Conservation (phyloP, 2,888 invertebrate species). For the Zaprionus obscuricornis region DNA sequence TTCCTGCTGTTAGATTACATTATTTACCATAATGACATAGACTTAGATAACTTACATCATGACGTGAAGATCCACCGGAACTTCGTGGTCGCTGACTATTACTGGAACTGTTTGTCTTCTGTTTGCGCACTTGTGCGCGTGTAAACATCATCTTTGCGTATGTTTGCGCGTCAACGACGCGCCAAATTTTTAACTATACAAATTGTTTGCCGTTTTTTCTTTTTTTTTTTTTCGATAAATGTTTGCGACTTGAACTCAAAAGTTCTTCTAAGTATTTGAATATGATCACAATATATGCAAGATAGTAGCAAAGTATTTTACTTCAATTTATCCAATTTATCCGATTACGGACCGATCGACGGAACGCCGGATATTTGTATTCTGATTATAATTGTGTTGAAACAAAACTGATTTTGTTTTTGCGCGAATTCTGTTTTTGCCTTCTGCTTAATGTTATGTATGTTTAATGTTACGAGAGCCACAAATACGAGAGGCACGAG, state of each 20-base stretch:
- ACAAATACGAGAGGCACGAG: conserved; percentile 38
- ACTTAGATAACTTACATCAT: conserved; percentile 50
- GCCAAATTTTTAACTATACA: conserved; percentile 34
- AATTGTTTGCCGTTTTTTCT: conserved; percentile 41
- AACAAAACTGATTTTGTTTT: conserved; percentile 1
- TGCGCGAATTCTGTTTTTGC: conserved; percentile 3
- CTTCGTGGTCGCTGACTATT: conserved; percentile 77
- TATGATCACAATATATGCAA: too few species aligned
- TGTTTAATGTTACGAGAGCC: conserved; percentile 32
- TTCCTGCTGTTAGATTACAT: too few species aligned
- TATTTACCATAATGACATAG: not conserved
- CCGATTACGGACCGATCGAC: too few species aligned
- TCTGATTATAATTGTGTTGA: too few species aligned
- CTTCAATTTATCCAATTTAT: too few species aligned
- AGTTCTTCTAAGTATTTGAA: too few species aligned
- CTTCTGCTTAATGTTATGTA: conserved; percentile 64
- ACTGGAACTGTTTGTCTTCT: conserved; percentile 80
- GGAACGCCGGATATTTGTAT: too few species aligned
- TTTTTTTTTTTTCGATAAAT: too few species aligned
- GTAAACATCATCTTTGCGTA: conserved; percentile 87
- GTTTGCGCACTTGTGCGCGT: conserved; percentile 87
- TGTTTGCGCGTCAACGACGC: conserved; percentile 34
- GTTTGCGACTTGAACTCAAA: too few species aligned
- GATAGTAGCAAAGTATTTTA: too few species aligned
- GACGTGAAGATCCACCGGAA: too few species aligned